Conservation (phyloP, 2,797 vertebrate genomes). For the Gymnothorax javanicus region DNA sequence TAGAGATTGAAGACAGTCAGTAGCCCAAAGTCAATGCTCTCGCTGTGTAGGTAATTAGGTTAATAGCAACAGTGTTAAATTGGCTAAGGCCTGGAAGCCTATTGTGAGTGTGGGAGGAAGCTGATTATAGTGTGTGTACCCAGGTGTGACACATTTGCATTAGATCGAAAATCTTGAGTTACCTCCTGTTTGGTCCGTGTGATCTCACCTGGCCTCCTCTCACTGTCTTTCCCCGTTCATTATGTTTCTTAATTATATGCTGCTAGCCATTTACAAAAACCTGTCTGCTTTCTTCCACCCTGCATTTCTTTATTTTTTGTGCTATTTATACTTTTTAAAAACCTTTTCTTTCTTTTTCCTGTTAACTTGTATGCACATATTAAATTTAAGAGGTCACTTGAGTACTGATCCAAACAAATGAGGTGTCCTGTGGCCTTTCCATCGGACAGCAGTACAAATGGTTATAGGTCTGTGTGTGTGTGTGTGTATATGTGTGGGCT, state of each 20-base stretch:
- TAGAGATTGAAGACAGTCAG: background rate
- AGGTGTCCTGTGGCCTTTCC: background rate
- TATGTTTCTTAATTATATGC: constrained; percentile 15
- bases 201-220: constrained; percentile 28
- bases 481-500: constrained; percentile 16
- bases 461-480: background rate
- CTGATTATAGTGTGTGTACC: constrained; percentile 39
- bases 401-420: background rate
- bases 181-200: constrained; percentile 37
- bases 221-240: background rate
- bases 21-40: constrained; percentile 42
- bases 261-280: background rate
- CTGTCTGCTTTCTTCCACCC: constrained; percentile 47
- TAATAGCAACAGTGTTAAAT: constrained; percentile 72
- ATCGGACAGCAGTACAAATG: background rate
- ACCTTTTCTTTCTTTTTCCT: background rate
- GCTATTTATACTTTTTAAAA: constrained; percentile 2
- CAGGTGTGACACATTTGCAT: constrained; percentile 63
- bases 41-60: constrained; percentile 72
- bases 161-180: constrained; percentile 67
- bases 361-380: background rate
- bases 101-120: constrained; percentile 22
- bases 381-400: background rate
- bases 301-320: background rate
- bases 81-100: constrained; percentile 40